Percentiles rank a stretch among this genome's conserved stretches.
phyloP scores from a whole-genome alignment of 2,113 vertebrate genomes.

The Etheostoma cragini region DNA sequence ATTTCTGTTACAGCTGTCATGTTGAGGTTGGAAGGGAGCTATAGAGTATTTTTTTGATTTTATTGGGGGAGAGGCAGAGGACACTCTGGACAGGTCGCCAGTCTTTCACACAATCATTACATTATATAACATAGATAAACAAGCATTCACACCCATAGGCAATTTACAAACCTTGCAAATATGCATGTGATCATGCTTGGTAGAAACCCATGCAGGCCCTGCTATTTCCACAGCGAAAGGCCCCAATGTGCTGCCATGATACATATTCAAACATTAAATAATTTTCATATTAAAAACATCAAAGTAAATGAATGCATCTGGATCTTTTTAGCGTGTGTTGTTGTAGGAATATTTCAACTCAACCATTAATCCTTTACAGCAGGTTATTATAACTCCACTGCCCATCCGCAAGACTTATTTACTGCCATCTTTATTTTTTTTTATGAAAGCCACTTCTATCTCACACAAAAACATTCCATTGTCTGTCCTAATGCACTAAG shows the following conservation, averaged over 20 bases:
- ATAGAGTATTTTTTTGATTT: background rate
- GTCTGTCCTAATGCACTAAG: constrained; percentile 4
- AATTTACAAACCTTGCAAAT: constrained; percentile 6
- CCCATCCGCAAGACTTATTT: constrained; percentile 2
- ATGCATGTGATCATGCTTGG: background rate
- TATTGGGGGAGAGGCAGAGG: background rate
- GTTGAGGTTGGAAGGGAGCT: background rate
- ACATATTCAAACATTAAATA: background rate
- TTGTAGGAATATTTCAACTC: background rate
- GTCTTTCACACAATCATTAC: background rate
- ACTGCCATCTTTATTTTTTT: constrained; percentile 16
- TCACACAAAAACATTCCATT: constrained; percentile 3
- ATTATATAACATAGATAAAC: background rate
- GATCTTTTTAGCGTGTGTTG: background rate
- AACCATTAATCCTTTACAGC: background rate
- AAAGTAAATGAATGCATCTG: background rate
- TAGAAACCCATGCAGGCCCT: background rate
- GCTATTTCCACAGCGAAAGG: background rate
- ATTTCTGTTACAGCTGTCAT: background rate
- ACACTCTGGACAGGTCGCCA: background rate
- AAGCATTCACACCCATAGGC: constrained; percentile 1
- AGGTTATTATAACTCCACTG: constrained; percentile 1
- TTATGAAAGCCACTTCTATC: constrained; percentile 18
- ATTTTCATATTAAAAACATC: background rate
- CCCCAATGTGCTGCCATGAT: background rate